phyloP scores from a whole-genome alignment of 2,797 vertebrate species.

The Prunella strophiata region DNA sequence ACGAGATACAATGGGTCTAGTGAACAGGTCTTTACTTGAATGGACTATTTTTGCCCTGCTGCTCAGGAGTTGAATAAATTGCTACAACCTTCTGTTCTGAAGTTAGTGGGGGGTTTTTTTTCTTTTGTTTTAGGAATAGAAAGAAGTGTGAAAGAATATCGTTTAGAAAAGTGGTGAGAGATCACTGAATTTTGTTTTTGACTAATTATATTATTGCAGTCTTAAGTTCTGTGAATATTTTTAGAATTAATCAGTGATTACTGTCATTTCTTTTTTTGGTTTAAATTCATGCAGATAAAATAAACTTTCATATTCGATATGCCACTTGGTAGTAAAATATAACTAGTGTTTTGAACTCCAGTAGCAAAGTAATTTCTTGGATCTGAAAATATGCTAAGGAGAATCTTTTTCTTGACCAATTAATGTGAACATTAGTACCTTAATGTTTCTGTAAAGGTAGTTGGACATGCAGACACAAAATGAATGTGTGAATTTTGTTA shows the following conservation, averaged over 20 bases:
- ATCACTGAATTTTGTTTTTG: not conserved
- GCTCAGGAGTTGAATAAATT: slow-evolving; percentile 29
- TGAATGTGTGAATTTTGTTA: not conserved
- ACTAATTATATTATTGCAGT: not conserved
- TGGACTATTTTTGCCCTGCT: slow-evolving; percentile 19
- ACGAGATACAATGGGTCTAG: not conserved
- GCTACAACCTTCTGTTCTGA: slow-evolving; percentile 9
- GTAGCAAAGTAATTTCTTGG: slow-evolving; percentile 73
- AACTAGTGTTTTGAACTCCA: slow-evolving; percentile 78
- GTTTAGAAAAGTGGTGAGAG: not conserved
- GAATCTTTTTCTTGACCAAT: slow-evolving; percentile 68
- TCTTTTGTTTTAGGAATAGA: not conserved
- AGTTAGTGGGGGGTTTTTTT: not conserved
- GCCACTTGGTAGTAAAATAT: slow-evolving; percentile 42
- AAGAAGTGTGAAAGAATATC: not conserved
- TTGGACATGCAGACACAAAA: not conserved
- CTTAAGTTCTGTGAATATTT: slow-evolving; percentile 32
- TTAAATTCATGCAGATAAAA: slow-evolving; percentile 69
- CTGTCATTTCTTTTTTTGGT: slow-evolving; percentile 33
- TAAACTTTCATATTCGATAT: slow-evolving; percentile 68
- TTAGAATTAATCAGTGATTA: slow-evolving; percentile 68
- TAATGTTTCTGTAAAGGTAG: not conserved
- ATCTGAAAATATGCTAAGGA: slow-evolving; percentile 53
- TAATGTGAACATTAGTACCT: slow-evolving; percentile 19
- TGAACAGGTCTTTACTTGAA: slow-evolving; percentile 28